phyloP scores from a whole-genome alignment of 2,797 vertebrate genomes.

The Poeciliopsis paucimaculata region DNA sequence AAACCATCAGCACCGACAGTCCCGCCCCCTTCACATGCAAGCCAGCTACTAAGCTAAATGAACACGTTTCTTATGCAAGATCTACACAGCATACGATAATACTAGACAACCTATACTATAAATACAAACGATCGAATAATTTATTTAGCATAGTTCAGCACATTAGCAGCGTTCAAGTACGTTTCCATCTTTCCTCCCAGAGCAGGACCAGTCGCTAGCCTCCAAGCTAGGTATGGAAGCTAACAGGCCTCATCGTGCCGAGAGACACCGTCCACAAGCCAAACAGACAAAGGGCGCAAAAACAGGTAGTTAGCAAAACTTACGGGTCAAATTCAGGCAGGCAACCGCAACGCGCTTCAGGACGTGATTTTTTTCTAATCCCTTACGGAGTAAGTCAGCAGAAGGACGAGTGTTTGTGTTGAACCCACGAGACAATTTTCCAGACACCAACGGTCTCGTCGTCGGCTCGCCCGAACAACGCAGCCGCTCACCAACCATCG shows the following conservation, averaged over 20 bases:
- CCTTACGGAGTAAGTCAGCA: constrained; percentile 34
- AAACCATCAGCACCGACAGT: constrained; percentile 46
- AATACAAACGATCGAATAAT: accelerated
- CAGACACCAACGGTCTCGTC: constrained; percentile 76
- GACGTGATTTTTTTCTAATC: constrained; percentile 18
- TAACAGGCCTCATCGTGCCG: constrained; percentile 72
- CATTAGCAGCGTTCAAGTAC: neutral
- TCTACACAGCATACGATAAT: neutral
- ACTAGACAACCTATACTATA: accelerated
- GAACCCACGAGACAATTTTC: constrained; percentile 78
- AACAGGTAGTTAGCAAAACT: constrained; percentile 66
- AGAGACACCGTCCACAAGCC: constrained; percentile 59
- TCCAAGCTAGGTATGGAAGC: constrained; percentile 44
- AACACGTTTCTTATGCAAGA: neutral
- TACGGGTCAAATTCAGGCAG: constrained; percentile 64
- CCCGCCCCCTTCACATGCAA: constrained; percentile 81
- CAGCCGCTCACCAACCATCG: constrained; percentile 68
- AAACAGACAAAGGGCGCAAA: constrained; percentile 51
- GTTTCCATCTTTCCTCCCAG: too few relatives aligned
- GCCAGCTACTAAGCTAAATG: constrained; percentile 46
- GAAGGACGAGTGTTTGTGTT: constrained; percentile 55
- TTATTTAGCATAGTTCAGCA: neutral
- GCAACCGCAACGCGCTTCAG: constrained; percentile 30
- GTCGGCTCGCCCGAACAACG: constrained; percentile 81
- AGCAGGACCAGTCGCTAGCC: constrained; percentile 17